phyloP scores from a whole-genome alignment of 2,888 invertebrate species.

The Plemyria rubiginata region DNA sequence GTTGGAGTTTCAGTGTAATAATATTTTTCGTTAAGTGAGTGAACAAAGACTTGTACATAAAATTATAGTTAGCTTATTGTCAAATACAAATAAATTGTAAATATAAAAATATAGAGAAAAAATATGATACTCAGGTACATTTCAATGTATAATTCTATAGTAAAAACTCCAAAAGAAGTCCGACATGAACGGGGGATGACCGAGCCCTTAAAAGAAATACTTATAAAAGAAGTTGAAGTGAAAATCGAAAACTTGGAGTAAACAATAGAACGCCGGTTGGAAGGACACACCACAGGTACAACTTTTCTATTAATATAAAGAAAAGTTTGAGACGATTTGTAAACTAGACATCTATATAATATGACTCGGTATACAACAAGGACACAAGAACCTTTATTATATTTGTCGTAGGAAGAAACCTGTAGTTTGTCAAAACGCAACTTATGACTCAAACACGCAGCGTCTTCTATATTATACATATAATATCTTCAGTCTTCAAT shows the following conservation, averaged over 20 bases:
- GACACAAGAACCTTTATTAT: too few relatives aligned
- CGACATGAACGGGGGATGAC: constrained; percentile 57
- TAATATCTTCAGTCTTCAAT: too few relatives aligned
- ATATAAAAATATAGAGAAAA: background rate
- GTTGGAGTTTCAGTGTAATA: constrained; percentile 43
- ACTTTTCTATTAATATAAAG: constrained; percentile 63
- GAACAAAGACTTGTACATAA: constrained; percentile 2
- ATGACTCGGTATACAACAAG: too few relatives aligned
- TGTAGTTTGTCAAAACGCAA: too few relatives aligned
- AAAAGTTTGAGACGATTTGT: background rate
- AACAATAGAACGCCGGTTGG: constrained; percentile 56
- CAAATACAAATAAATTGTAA: too few relatives aligned
- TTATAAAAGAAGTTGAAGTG: constrained; percentile 59
- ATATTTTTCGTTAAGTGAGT: constrained; percentile 37
- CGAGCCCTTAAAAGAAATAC: constrained; percentile 62
- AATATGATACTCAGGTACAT: constrained; percentile 50
- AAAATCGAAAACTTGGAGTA: constrained; percentile 58
- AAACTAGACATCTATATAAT: too few relatives aligned
- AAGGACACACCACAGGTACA: constrained; percentile 48
- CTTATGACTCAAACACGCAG: too few relatives aligned
- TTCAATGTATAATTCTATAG: constrained; percentile 62
- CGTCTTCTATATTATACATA: too few relatives aligned
- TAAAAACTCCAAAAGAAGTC: constrained; percentile 55
- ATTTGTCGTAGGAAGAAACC: too few relatives aligned
- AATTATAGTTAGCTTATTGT: too few relatives aligned